Evolutionary conservation across 2,113 vertebrate genomes (phyloP).

Genomic region (Psittacula cyanocephala): DNA sequence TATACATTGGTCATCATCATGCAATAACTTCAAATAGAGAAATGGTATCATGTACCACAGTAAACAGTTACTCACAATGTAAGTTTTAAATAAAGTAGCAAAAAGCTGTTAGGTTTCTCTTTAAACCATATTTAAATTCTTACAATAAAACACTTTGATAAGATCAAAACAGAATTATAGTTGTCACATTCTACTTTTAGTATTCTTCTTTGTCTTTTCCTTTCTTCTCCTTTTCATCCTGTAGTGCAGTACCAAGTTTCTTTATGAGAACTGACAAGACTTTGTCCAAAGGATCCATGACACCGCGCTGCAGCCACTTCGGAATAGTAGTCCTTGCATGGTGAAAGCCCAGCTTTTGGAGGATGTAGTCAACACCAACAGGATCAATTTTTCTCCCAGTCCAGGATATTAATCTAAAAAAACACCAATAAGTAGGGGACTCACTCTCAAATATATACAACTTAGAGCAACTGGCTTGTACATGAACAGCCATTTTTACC

Average conservation of each 20-base stretch:
- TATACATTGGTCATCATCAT: slow-evolving; percentile 80
- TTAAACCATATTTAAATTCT: slow-evolving; percentile 71
- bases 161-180: slow-evolving; percentile 64
- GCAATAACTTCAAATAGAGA: slow-evolving; percentile 77
- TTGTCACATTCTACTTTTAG: slow-evolving; percentile 66
- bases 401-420: slow-evolving; percentile 94
- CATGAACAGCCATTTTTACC: not conserved
- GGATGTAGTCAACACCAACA: slow-evolving; percentile 96
- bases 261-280: slow-evolving; percentile 96
- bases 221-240: slow-evolving; percentile 96
- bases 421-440: not conserved
- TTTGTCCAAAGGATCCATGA: slow-evolving; percentile 99
- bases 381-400: slow-evolving; percentile 98
- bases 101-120: slow-evolving; percentile 73
- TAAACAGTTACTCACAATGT: slow-evolving; percentile 80
- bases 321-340: slow-evolving; percentile 99
- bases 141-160: slow-evolving; percentile 63
- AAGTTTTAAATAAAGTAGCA: slow-evolving; percentile 75
- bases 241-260: slow-evolving; percentile 93
- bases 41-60: slow-evolving; percentile 75
- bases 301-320: slow-evolving; percentile 98
- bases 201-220: slow-evolving; percentile 94
- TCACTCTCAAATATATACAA: not conserved
- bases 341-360: slow-evolving; percentile 97
- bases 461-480: not conserved